Conservation (phyloP, 1,140 invertebrate species). For the Drosophila simulans region DNA sequence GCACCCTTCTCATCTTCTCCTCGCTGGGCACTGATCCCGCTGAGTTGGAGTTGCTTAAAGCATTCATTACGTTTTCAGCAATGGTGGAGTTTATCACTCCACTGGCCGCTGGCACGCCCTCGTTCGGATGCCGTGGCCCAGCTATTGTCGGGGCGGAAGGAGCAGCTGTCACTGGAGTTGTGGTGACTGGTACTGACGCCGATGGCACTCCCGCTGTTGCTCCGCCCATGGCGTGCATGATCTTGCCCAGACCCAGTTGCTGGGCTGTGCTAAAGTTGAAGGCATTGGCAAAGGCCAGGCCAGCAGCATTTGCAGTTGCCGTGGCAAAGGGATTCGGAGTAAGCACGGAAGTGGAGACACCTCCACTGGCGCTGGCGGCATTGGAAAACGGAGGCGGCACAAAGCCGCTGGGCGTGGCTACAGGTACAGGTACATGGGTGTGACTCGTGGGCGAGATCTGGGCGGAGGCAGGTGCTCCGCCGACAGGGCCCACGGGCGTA, state of each 20-base stretch:
- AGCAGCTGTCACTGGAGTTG: slow-evolving; percentile 10
- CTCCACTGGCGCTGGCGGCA: slow-evolving; percentile 9
- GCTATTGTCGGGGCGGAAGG: slow-evolving; percentile 26
- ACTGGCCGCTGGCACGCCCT: slow-evolving; percentile 33
- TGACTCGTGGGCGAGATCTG: slow-evolving; percentile 64
- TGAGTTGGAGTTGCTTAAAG: slow-evolving; percentile 37
- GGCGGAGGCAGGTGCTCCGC: slow-evolving; percentile 21
- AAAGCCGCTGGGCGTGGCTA: slow-evolving; percentile 69
- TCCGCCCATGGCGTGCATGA: slow-evolving; percentile 69
- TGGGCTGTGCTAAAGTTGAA: slow-evolving; percentile 63
- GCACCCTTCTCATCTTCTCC: slow-evolving; percentile 72
- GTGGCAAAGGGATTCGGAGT: slow-evolving; percentile 75
- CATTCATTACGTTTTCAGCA: slow-evolving; percentile 74
- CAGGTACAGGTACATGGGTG: slow-evolving; percentile 77
- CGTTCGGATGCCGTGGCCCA: slow-evolving; percentile 34
- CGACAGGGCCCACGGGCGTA: slow-evolving; percentile 38
- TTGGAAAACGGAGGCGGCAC: slow-evolving; percentile 70
- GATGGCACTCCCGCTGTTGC: slow-evolving; percentile 7
- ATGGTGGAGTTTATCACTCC: slow-evolving; percentile 74
- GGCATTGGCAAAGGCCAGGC: slow-evolving; percentile 66
- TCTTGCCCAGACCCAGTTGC: slow-evolving; percentile 71
- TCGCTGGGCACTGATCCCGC: slow-evolving; percentile 40
- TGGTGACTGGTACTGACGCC: slow-evolving; percentile 4
- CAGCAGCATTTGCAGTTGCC: slow-evolving; percentile 39
- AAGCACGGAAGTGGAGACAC: slow-evolving; percentile 60